Conservation (phyloP, 2,113 vertebrate genomes). For the Xenopus tropicalis region DNA sequence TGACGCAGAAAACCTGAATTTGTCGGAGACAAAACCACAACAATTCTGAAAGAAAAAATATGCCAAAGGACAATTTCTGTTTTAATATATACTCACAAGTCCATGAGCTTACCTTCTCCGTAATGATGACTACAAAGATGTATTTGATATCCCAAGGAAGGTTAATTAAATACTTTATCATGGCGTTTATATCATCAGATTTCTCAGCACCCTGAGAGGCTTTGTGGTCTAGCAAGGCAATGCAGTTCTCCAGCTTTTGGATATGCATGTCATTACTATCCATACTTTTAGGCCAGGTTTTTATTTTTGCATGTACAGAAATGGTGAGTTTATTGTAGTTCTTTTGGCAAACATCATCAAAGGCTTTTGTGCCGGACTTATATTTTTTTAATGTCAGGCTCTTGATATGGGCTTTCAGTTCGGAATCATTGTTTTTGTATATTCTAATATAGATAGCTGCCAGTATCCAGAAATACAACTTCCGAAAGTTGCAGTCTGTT, state of each 20-base stretch:
- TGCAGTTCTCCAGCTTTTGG: slow-evolving; percentile 22
- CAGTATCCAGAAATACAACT: slow-evolving; percentile 41
- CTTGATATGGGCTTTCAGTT: slow-evolving; percentile 25
- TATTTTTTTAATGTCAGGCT: slow-evolving; percentile 11
- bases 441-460: slow-evolving; percentile 26
- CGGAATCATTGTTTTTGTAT: slow-evolving; percentile 24
- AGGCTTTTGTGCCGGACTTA: neutral
- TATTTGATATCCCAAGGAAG: slow-evolving; percentile 31
- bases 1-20: no score
- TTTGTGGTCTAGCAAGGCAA: slow-evolving; percentile 18
- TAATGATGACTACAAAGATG: slow-evolving; percentile 37
- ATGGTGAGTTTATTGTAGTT: slow-evolving; percentile 25
- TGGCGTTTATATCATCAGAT: neutral
- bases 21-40: no score
- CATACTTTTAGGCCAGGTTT: neutral
- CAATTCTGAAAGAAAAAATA: neutral
- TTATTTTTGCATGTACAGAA: slow-evolving; percentile 23
- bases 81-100: neutral
- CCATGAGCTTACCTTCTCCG: slow-evolving; percentile 37
- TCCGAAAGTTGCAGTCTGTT: slow-evolving; percentile 11
- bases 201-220: neutral
- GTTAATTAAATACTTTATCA: slow-evolving; percentile 23
- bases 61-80: neutral
- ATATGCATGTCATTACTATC: neutral
- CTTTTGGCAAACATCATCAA: slow-evolving; percentile 5